Evolutionary conservation across 2,113 vertebrate genomes (phyloP), one percentile per base, ranked within the genome.

Genomic region (Periophthalmus modestus): DNA sequence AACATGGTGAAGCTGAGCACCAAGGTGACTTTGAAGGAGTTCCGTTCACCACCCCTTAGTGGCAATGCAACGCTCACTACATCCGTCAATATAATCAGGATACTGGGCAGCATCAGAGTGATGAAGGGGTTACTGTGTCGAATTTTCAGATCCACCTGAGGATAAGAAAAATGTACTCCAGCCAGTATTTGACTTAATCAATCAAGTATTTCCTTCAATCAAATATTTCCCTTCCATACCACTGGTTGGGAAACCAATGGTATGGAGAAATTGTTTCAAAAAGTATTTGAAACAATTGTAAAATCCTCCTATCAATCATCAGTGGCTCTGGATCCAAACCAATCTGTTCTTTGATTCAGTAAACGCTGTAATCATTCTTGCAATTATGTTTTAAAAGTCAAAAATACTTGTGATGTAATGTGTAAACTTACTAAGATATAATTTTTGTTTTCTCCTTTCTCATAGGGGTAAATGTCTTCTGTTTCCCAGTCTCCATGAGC

Each of bases 1-100:
- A 93, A 94, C 91, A 94, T 90, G 85, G 89, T 92, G 82, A 94
- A 94, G 88, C 91, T 93, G 67, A 94, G 91, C 75, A 92, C 93
- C 83, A 94, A 82, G 0, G 93, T 94, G 81, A 94, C 88, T 70
- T 93, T 94, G 73, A 94, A 94, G n/a, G 72, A 79, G 79, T 89
- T 92, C 69, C 93, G 92, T 69, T 92, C 89, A 0, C 93, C 91
- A 0, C 89, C 88, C 19, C 62, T 72, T 47, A 94, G 72, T 1
- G 93, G 92, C 77, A 94, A 80, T 63, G 87, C 66, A 28, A 85
- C 92, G 85, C 92, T 93, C 75, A 88, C 76, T 36, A 91, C 21
- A 52, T 94, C 93, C 1, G 88, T 87, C 65, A 92, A 0, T 47
- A 94, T 10, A 75, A 94, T 75, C 23, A 94, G 84, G 4, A 83